These are phyloP conservation scores for Trochalopteron elliotii DNA, from an alignment of 2,113 vertebrate species.

Conservation along the genomic window DNA sequence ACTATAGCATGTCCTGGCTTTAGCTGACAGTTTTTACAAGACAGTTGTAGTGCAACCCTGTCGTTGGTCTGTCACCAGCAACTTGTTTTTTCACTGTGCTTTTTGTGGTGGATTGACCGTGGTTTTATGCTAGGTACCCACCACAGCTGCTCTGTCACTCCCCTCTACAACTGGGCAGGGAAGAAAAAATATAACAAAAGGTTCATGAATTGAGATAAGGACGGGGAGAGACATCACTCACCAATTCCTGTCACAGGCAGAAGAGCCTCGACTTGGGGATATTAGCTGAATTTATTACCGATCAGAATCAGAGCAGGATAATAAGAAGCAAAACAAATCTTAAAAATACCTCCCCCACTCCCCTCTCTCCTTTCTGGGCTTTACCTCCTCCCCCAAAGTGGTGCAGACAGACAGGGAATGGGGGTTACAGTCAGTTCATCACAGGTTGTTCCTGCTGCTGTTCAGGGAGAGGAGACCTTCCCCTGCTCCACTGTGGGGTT, in stretches of 20 bases:
- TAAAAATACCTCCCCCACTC: not conserved
- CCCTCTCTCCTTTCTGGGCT: not conserved
- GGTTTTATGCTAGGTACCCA: not conserved
- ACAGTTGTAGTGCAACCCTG: not conserved
- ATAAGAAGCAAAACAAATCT: not conserved
- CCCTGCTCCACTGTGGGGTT: not conserved
- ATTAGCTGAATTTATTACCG: not conserved
- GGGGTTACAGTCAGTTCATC: not conserved
- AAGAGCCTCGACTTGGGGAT: not conserved
- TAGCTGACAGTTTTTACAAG: not conserved
- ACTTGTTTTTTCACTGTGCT: not conserved
- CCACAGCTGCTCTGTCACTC: not conserved
- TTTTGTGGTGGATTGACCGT: not conserved
- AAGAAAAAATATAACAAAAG: not conserved
- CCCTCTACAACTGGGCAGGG: fast-evolving
- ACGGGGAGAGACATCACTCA: not conserved
- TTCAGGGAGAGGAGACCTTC: not conserved
- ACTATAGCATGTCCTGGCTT: not conserved
- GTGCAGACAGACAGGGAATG: not conserved
- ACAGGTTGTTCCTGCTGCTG: not conserved
- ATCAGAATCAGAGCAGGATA: not conserved
- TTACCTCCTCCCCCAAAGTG: not conserved
- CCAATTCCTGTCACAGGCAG: not conserved
- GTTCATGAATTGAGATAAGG: not conserved
- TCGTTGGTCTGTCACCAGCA: not conserved